Percentiles rank a stretch among this genome's conserved stretches.
These are phyloP conservation scores for Stratiomys singularior DNA, from an alignment of 2,888 invertebrate genomes.

Conservation along the genomic window DNA sequence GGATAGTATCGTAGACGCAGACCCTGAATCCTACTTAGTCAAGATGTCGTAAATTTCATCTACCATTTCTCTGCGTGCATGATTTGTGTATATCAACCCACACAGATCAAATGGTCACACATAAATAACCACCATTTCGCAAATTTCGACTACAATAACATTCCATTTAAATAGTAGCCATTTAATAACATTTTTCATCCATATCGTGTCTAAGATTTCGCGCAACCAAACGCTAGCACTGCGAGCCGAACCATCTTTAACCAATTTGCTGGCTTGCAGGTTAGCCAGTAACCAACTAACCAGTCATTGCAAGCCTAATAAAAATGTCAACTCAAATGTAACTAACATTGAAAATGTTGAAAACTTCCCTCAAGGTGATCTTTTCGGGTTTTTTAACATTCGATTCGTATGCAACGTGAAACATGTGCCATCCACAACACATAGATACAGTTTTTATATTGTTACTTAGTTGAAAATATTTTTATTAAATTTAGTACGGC, in stretches of 20 bases:
- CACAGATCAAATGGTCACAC: not conserved
- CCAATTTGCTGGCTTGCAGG: too few species aligned
- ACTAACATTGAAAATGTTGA: slow-evolving; percentile 20
- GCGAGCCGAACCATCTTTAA: not conserved
- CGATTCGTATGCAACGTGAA: not conserved
- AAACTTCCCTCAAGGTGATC: not conserved
- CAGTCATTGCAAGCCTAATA: not conserved
- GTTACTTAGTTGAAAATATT: not conserved
- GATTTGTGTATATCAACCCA: not conserved
- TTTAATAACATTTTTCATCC: not conserved
- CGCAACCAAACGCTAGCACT: not conserved
- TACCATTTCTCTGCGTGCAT: not conserved
- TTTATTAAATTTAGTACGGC: not conserved
- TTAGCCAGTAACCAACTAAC: too few species aligned
- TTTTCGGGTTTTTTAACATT: not conserved
- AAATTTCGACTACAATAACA: too few species aligned
- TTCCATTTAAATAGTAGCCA: not conserved
- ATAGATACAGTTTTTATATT: not conserved
- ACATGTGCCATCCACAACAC: not conserved
- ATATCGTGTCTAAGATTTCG: not conserved
- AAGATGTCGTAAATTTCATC: too few species aligned
- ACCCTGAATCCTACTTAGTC: too few species aligned
- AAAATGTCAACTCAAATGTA: slow-evolving; percentile 11
- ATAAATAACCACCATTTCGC: not conserved
- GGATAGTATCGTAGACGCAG: too few species aligned